Percentiles rank a stretch among this genome's conserved stretches.
Evolutionary conservation across 1,140 invertebrate species (phyloP).

Genomic region (Drosophila chauvacae): DNA sequence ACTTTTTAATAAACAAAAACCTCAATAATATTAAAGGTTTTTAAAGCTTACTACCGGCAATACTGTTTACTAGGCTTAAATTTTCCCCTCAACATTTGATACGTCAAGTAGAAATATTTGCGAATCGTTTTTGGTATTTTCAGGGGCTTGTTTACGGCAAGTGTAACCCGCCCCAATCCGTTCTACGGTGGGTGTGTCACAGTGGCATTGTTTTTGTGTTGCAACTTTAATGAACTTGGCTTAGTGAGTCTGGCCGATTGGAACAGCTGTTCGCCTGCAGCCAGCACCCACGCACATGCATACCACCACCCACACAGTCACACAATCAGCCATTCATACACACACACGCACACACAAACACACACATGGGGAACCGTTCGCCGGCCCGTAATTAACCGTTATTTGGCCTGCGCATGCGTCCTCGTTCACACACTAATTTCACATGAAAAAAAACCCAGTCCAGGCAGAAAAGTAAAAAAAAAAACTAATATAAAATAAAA

Average conservation of each 20-base stretch:
- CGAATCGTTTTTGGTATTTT: neutral
- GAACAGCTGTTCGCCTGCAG: slow-evolving; percentile 60
- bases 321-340: slow-evolving; percentile 14
- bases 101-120: neutral
- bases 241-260: slow-evolving; percentile 12
- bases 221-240: slow-evolving; percentile 45
- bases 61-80: neutral
- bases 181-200: slow-evolving; percentile 3
- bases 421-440: slow-evolving; percentile 24
- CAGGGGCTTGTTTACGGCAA: neutral
- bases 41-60: no score
- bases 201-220: slow-evolving; percentile 18
- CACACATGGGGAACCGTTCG: slow-evolving; percentile 21
- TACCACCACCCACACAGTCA: slow-evolving; percentile 15
- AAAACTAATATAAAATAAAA: slow-evolving; percentile 17
- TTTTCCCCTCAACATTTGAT: neutral
- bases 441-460: slow-evolving; percentile 29
- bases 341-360: neutral
- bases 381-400: slow-evolving; percentile 38
- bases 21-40: no score
- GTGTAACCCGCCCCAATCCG: neutral
- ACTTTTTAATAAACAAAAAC: no score
- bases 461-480: slow-evolving; percentile 5
- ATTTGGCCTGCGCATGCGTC: slow-evolving; percentile 42
- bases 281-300: slow-evolving; percentile 14